phyloP scores from a whole-genome alignment of 2,113 vertebrate species.

The Craseonycteris thonglongyai region DNA sequence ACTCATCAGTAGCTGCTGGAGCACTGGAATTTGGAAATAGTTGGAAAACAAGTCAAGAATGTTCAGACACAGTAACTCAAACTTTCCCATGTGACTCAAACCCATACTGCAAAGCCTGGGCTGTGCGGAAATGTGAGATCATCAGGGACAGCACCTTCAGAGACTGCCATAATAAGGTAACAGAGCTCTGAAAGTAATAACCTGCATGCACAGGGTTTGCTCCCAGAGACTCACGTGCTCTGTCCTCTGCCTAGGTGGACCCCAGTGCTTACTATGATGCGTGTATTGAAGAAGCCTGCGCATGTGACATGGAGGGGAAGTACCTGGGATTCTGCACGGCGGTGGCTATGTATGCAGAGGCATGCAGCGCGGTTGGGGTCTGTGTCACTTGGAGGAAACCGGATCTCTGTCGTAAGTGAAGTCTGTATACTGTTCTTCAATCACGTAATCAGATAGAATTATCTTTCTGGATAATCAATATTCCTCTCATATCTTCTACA shows the following conservation, averaged over 20 bases:
- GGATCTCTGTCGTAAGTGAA: constrained; percentile 86
- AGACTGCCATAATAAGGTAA: constrained; percentile 84
- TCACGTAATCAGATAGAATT: not conserved
- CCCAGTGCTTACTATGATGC: constrained; percentile 81
- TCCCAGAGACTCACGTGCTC: not conserved
- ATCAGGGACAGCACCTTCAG: constrained; percentile 80
- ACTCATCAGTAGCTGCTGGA: constrained; percentile 66
- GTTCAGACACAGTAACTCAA: constrained; percentile 80
- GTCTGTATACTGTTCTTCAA: not conserved
- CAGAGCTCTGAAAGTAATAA: not conserved
- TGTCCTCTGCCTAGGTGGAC: constrained; percentile 80
- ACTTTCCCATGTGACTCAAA: constrained; percentile 84
- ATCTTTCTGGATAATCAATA: not conserved
- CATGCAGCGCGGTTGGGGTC: constrained; percentile 79
- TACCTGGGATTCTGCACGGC: constrained; percentile 88
- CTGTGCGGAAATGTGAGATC: constrained; percentile 84
- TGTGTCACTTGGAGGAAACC: constrained; percentile 87
- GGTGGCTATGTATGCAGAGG: constrained; percentile 85
- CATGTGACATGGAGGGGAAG: constrained; percentile 87
- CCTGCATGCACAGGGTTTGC: rapidly evolving
- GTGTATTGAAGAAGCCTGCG: constrained; percentile 86
- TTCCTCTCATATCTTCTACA: not conserved
- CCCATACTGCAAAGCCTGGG: constrained; percentile 86
- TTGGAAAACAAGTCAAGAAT: constrained; percentile 82
- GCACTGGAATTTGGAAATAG: constrained; percentile 84